phyloP scores from a whole-genome alignment of 2,797 vertebrate species.

The Platyrinchus mystaceus region DNA sequence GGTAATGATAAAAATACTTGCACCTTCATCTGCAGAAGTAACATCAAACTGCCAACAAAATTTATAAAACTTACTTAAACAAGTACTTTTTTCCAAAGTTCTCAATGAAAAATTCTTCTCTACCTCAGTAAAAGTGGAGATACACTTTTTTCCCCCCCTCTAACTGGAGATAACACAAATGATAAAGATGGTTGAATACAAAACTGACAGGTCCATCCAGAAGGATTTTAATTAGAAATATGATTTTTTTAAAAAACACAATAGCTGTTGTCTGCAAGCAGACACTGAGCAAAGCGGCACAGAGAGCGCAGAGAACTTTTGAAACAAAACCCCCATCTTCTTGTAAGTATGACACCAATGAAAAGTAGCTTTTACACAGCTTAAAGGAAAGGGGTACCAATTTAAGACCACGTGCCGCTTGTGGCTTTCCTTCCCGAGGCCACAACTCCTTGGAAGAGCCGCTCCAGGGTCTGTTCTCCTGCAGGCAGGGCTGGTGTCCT shows the following conservation, averaged over 20 bases:
- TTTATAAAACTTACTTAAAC: not conserved
- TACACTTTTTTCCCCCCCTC: fast-evolving
- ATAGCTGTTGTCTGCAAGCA: not conserved
- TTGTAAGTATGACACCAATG: not conserved
- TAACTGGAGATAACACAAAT: not conserved
- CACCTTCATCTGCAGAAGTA: not conserved
- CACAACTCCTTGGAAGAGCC: not conserved
- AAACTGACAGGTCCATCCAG: not conserved
- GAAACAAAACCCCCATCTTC: not conserved
- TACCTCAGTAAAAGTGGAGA: not conserved
- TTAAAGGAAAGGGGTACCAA: not conserved
- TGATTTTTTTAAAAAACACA: not conserved
- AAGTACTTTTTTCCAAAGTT: not conserved
- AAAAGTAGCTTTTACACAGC: not conserved
- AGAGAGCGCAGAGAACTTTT: not conserved
- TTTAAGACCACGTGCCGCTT: not conserved
- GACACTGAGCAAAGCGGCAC: not conserved
- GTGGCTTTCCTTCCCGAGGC: fast-evolving
- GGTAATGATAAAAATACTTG: not conserved
- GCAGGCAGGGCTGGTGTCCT: not conserved
- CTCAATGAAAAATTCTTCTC: not conserved
- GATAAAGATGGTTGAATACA: not conserved
- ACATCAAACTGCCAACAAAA: not conserved
- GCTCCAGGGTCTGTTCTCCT: not conserved
- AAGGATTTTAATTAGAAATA: not conserved